These are phyloP conservation scores for Meandrina meandrites DNA, from an alignment of 92 coral and sea anemone species.

Conservation along the genomic window DNA sequence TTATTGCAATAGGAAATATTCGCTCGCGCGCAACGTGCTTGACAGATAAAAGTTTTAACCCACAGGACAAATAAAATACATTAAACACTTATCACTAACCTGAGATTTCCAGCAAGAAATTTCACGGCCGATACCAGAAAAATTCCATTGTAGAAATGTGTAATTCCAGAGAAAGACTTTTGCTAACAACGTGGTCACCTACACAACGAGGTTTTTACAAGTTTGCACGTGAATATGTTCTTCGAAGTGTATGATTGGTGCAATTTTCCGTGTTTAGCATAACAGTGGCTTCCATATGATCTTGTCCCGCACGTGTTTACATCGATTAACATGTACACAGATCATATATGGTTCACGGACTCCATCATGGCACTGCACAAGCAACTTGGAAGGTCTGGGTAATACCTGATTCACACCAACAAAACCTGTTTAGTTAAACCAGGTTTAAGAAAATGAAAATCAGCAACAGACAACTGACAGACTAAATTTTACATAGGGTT, in stretches of 20 bases:
- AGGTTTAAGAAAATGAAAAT: no score
- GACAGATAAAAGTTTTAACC: neutral
- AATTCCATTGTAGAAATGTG: slow-evolving; percentile 14
- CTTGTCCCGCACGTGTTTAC: neutral
- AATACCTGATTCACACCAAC: no score
- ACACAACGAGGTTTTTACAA: neutral
- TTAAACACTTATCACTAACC: slow-evolving; percentile 21
- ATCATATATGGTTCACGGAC: no score
- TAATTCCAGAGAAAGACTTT: neutral
- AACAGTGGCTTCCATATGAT: neutral
- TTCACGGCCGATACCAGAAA: neutral
- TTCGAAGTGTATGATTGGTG: neutral
- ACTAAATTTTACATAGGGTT: no score
- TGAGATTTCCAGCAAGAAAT: slow-evolving; percentile 12
- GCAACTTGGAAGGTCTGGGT: no score
- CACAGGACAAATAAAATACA: neutral
- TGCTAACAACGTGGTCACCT: neutral
- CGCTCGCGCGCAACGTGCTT: neutral
- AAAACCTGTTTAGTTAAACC: no score
- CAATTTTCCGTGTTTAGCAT: neutral
- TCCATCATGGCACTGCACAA: no score
- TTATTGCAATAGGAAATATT: neutral
- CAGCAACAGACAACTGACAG: no score
- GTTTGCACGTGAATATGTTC: slow-evolving; percentile 31
- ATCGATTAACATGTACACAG: no score